Base-by-base conservation (phyloP, 2,113 vertebrate species). In the Aegotheles bennettii region DNA sequence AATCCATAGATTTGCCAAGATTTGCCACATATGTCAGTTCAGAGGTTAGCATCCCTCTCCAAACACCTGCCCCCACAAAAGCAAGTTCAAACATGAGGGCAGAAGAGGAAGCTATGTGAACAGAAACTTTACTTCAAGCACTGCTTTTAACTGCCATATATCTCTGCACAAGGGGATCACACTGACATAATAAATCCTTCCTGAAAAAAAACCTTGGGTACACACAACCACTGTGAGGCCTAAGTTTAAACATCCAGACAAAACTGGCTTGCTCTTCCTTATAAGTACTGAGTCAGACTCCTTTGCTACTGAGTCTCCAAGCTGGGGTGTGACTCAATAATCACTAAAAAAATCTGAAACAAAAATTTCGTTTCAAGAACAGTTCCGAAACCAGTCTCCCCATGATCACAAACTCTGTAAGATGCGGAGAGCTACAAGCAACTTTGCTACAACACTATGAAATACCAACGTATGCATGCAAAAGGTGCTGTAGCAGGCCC, bases 401-500 rank as follows among this genome's bases (percentile, higher is more conserved):
- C 45, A 45, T 2, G 3, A 25, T 29, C 54, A 29, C 31, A 70
- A 61, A 38, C 16, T 77, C 48, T 61, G 13, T 47, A 74, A 81
- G 61, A 84, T 6, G 13, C n/a, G 56, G 28, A 69, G 50, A 42
- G 9, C 36, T 47, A 64, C 0, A 0, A 90, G 43, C 48, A 92
- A 29, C 8, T 35, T 56, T 3, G n/a, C 57, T 90, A 21, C 40
- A 83, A 64, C 11, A 8, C 16, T 15, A 56, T 16, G 21, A 80
- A 69, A 36, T n/a, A 69, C 68, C 31, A 80, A 20, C 0, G 0
- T 1, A 56, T 3, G 24, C n/a, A 83, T 29, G 36, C 23, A 76
- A 68, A 88, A 88, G 10, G 11, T 23, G 25, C 43, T 29, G 18
- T 5, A 53, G 73, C 50, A 87, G 51, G 45, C 16, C 43, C 35